These are phyloP conservation scores for Echinarachnius parma DNA, from an alignment of 53 echinoderm and acorn worm genomes.

Conservation along the genomic window DNA sequence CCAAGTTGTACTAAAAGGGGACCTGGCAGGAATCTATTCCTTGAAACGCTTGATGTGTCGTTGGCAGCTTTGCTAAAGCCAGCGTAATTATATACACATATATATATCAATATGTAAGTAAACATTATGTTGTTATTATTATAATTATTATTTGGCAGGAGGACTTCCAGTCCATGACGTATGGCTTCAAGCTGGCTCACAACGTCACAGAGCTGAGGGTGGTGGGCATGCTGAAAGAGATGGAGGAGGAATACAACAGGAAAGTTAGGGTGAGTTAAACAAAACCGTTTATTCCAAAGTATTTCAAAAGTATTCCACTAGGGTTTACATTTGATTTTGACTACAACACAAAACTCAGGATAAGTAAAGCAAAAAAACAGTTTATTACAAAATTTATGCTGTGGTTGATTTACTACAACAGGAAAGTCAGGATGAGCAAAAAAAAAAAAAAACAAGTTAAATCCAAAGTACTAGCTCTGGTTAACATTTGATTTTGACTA, in stretches of 20 bases:
- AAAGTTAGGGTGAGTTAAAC: constrained; percentile 80
- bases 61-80: background rate
- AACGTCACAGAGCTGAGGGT: constrained; percentile 89
- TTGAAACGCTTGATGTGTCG: background rate
- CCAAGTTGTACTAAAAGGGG: too few relatives aligned
- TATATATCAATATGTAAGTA: background rate
- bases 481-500: too few relatives aligned
- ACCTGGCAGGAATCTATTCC: background rate
- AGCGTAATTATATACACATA: background rate
- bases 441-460: too few relatives aligned
- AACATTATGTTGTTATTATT: background rate
- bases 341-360: too few relatives aligned
- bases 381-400: too few relatives aligned
- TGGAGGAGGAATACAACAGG: constrained; percentile 87
- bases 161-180: constrained; percentile 95
- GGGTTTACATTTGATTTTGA: too few relatives aligned
- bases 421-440: too few relatives aligned
- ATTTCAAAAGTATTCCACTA: too few relatives aligned
- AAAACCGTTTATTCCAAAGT: too few relatives aligned
- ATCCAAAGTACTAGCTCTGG: too few relatives aligned
- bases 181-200: constrained; percentile 92
- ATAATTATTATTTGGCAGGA: constrained; percentile 52
- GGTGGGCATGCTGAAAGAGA: constrained; percentile 89
- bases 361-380: too few relatives aligned
- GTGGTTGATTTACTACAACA: too few relatives aligned